Evolutionary conservation across 1,140 invertebrate genomes (phyloP).

Genomic region (Chironomus tepperi): DNA sequence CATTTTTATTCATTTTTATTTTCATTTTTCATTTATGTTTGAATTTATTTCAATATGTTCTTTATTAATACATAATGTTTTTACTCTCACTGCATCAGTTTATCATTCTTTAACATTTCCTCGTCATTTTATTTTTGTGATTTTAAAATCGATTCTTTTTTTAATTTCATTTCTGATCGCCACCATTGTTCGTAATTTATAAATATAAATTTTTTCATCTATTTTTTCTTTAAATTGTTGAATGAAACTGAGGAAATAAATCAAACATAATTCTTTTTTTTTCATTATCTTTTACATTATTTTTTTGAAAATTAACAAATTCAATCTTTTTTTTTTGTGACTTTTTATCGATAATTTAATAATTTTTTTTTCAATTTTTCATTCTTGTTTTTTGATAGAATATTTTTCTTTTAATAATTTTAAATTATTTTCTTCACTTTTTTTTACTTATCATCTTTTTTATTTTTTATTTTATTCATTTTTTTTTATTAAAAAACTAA

Average conservation of each 20-base stretch:
- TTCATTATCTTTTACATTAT: neutral
- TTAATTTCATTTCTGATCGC: too few species aligned
- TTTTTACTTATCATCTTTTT: too few species aligned
- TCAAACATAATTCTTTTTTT: neutral
- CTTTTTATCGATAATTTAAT: neutral
- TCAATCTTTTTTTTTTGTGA: neutral
- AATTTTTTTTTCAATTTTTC: neutral
- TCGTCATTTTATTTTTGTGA: neutral
- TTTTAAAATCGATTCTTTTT: too few species aligned
- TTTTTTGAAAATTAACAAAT: neutral
- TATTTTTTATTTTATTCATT: neutral
- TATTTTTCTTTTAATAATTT: neutral
- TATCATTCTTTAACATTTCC: slow-evolving; percentile 1
- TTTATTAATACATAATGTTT: neutral
- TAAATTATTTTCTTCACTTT: neutral
- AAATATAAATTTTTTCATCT: neutral
- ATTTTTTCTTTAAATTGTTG: neutral
- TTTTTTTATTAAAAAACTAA: slow-evolving; percentile 9
- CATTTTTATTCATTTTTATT: too few species aligned
- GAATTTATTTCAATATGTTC: slow-evolving; percentile 5
- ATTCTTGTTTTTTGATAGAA: neutral
- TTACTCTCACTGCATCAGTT: neutral
- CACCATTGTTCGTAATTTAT: too few species aligned
- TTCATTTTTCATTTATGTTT: neutral
- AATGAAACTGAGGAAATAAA: neutral